Base-by-base conservation (phyloP, 2,888 invertebrate genomes). In the Zele albiditarsus region DNA sequence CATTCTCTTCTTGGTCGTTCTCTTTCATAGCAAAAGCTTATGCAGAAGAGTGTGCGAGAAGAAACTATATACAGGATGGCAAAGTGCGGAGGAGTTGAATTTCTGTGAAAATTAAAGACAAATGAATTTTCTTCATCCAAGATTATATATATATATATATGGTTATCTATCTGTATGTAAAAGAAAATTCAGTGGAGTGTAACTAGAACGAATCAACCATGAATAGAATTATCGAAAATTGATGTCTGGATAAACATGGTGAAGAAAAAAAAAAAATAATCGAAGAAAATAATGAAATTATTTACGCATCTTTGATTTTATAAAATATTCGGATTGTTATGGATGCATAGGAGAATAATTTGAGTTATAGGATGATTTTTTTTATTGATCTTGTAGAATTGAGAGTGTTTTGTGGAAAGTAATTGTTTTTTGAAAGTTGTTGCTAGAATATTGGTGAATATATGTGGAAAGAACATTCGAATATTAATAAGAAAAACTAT, bases 111-210 rank as follows among this genome's bases (percentile, higher is more conserved):
- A 68, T 68, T 68, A 53, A 68, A 53, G 49, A 53, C 49, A 27
- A 68, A 68, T 68, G 31, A 68, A 68, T 68, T 49, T 68, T 31
- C 28, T 27, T 46, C 53, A 68, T 63, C 63, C 20, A 53, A 53
- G 6, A 38, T 46, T 46, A 46, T 46, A 46, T 46, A 23, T 53
- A n/a, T 20, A 0, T 20, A 3, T 53, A 53, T 53, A 53, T 53
- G 38, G 10, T 38, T 10, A 38, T 38, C 38, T 8, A 38, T 38
- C 8, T 38, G 12, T 2, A 38, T 38, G 38, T 1, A 16, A 38
- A 28, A 53, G 27, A 31, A 53, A 27, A 68, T 31, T 68, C 12
- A 53, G 16, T 31, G 53, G n/a, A 68, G 68, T 20, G 68, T 31
- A 31, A 68, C 49, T 27, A 5, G 33, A 68, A 49, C 28, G 12